Percentiles rank a stretch among this genome's conserved stretches.
Evolutionary conservation across 2,888 invertebrate species (phyloP).

Genomic region (Oscheius myriophilus): DNA sequence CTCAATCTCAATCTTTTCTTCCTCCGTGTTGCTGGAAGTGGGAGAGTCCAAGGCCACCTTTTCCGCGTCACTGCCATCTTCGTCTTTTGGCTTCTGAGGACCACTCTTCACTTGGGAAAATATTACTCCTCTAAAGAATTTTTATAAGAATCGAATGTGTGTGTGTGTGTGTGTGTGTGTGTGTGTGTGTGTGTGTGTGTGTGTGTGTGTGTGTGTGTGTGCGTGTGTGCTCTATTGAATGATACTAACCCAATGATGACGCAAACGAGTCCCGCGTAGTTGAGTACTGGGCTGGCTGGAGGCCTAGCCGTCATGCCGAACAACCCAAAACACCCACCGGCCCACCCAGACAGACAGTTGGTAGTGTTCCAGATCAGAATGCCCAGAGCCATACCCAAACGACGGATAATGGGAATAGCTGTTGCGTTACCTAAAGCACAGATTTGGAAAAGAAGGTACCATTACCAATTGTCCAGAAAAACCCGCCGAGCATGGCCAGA

Average conservation of each 20-base stretch:
- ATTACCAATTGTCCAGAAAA: constrained; percentile 73
- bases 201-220: neutral
- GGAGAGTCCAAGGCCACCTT: constrained; percentile 39
- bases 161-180: neutral
- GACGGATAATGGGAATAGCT: constrained; percentile 73
- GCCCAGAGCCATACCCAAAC: constrained; percentile 70
- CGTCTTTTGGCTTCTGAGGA: constrained; percentile 28
- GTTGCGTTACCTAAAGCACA: constrained; percentile 71
- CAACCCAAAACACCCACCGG: constrained; percentile 66
- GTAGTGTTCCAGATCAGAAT: constrained; percentile 74
- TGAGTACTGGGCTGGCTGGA: constrained; percentile 55
- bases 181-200: neutral
- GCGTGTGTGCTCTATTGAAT: neutral
- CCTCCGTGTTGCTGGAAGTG: constrained; percentile 15
- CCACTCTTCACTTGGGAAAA: constrained; percentile 60
- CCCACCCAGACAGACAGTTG: constrained; percentile 72
- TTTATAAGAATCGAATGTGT: neutral
- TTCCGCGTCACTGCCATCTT: constrained; percentile 29
- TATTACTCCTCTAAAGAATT: constrained; percentile 56
- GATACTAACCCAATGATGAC: constrained; percentile 61
- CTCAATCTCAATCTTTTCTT: constrained; percentile 19
- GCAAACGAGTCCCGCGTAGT: constrained; percentile 62
- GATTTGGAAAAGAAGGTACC: neutral
- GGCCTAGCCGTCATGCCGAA: constrained; percentile 58
- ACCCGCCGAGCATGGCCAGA: constrained; percentile 73